Base-by-base conservation (phyloP, 2,888 invertebrate genomes). In the Dasypolia templi region DNA sequence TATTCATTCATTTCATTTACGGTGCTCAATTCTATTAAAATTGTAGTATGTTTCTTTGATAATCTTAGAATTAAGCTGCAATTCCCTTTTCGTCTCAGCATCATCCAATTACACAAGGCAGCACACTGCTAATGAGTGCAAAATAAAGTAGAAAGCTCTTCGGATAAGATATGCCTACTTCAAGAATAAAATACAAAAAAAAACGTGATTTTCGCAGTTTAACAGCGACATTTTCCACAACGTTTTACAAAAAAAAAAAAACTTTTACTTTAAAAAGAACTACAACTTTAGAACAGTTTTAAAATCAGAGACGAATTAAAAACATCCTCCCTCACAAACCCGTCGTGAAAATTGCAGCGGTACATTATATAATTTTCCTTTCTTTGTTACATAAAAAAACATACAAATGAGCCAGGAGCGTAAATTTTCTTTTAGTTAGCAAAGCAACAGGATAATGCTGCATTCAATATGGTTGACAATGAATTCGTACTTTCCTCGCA, bases 391-490 rank as follows among this genome's bases (percentile, higher is more conserved):
- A 35, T 49, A 56, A 72, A 72, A 84, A 75, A 73, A 80, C 29
- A 70, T 29, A 75, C 83, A 86, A 83, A 79, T 64, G 71, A 87
- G 72, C 55, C 73, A 75, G 75, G 65, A 79, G 63, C 73, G 72
- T 62, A 81, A 77, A 79, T 83, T 85, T 85, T 82, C 75, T 75
- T 87, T 87, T 79, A 81, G 71, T 81, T 81, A 85, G 75, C 53
- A 72, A 77, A 66, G 65, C 69, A 79, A 79, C 79, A 84, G 73
- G 81, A 86, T 79, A 79, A 77, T 67, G 61, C 75, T 72, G 71
- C 76, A 80, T 83, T 82, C 85, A 85, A 88, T 86, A 87, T 72
- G 80, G 77, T 84, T 84, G 86, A 92, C 92, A 91, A 93, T 91
- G 93, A 92, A 91, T 91, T 86, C 81, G 82, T 87, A 85, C 78